Conservation (phyloP, 2,797 vertebrate species). For the Onychomys leucogaster region DNA sequence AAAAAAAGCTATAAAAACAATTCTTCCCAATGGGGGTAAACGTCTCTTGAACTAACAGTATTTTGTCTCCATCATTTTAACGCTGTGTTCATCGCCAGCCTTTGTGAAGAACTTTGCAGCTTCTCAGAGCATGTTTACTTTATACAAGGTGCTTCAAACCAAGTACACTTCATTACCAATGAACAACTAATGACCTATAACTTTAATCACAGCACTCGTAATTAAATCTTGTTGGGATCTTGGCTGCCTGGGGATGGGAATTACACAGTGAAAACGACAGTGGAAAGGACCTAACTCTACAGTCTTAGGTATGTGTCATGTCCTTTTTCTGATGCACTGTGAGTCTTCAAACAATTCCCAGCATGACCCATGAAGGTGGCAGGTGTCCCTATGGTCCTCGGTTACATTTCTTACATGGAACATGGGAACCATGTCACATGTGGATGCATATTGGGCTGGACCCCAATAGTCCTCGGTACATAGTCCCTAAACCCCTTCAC, state of each 20-base stretch:
- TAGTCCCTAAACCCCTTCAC: constrained; percentile 62
- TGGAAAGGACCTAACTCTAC: neutral
- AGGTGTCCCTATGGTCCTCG: neutral
- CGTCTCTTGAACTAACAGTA: constrained; percentile 11
- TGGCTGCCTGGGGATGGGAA: constrained; percentile 18
- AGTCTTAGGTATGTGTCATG: neutral
- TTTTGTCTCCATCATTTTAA: neutral
- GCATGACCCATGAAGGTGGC: neutral
- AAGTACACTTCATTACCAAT: neutral
- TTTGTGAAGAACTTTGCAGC: neutral
- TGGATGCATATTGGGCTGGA: neutral
- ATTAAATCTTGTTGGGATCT: constrained; percentile 14
- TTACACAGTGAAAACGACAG: neutral
- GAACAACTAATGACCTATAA: neutral
- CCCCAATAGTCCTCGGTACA: no score
- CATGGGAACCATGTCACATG: constrained; percentile 5
- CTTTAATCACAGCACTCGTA: constrained; percentile 7
- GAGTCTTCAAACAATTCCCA: neutral
- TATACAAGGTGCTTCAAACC: constrained; percentile 7
- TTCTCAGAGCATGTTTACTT: neutral
- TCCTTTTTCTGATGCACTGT: neutral
- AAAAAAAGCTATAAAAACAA: constrained; percentile 17
- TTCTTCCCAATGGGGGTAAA: constrained; percentile 4
- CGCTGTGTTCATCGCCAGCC: neutral
- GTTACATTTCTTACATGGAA: neutral